Evolutionary conservation across 2,113 vertebrate species (phyloP).

Genomic region (Mohoua ochrocephala): DNA sequence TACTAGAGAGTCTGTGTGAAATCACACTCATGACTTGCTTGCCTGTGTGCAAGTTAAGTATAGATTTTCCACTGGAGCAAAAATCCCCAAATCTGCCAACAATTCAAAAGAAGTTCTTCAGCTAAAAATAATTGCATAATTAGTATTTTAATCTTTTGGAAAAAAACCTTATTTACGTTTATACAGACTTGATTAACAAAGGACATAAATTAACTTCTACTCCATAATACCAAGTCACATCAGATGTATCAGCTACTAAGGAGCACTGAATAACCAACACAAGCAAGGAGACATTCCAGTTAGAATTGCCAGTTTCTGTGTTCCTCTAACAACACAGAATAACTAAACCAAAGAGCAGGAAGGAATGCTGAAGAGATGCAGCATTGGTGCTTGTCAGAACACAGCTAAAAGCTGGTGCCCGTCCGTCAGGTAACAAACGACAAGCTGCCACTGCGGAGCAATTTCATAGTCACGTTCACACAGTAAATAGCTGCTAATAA

Average conservation of each 20-base stretch:
- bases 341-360: neutral
- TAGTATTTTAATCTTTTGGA: neutral
- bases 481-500: neutral
- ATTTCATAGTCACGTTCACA: neutral
- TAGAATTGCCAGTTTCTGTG: neutral
- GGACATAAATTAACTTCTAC: neutral
- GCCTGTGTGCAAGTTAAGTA: neutral
- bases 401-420: neutral
- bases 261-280: neutral
- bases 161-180: neutral
- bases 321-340: too few species aligned
- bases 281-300: neutral
- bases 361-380: neutral
- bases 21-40: neutral
- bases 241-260: neutral
- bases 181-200: neutral
- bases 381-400: neutral
- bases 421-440: neutral
- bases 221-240: neutral
- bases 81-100: neutral
- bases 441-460: rapidly evolving
- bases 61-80: neutral
- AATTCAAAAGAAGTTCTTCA: neutral
- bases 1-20: neutral
- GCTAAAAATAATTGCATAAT: neutral